These are phyloP conservation scores for Gnathonemus echidnorhynchus DNA, from an alignment of 2,113 vertebrate species.

Conservation along the genomic window DNA sequence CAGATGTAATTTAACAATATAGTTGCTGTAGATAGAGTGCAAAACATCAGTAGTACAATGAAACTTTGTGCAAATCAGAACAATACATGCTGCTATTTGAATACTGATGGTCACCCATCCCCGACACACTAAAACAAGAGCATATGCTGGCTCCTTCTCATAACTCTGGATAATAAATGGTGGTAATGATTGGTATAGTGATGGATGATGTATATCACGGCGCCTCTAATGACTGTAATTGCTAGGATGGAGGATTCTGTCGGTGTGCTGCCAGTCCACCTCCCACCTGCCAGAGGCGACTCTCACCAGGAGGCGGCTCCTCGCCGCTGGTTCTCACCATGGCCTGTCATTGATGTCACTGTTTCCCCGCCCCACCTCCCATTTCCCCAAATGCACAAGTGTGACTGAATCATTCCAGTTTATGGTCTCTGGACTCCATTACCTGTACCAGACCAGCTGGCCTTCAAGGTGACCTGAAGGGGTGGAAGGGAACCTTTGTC, in stretches of 20 bases:
- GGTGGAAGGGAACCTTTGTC: background rate
- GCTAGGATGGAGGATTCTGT: background rate
- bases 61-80: background rate
- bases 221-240: too few relatives aligned
- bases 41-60: background rate
- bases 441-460: background rate
- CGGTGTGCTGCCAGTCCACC: background rate
- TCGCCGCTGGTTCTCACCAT: conserved; percentile 6
- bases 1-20: background rate
- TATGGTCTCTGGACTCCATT: background rate
- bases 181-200: background rate
- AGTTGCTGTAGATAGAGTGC: background rate
- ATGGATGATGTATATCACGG: background rate
- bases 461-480: background rate
- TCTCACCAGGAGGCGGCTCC: background rate
- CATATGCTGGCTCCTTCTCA: background rate
- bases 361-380: background rate
- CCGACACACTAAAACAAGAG: background rate
- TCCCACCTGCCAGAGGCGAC: background rate
- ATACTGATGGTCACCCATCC: background rate
- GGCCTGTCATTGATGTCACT: background rate
- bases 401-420: background rate
- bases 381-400: background rate
- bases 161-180: background rate
- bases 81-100: background rate